A percentile compares a stretch with the other conserved stretches of the same genome.
Evolutionary conservation across 2,113 vertebrate genomes (phyloP).

Genomic region (Gallinago undulata): DNA sequence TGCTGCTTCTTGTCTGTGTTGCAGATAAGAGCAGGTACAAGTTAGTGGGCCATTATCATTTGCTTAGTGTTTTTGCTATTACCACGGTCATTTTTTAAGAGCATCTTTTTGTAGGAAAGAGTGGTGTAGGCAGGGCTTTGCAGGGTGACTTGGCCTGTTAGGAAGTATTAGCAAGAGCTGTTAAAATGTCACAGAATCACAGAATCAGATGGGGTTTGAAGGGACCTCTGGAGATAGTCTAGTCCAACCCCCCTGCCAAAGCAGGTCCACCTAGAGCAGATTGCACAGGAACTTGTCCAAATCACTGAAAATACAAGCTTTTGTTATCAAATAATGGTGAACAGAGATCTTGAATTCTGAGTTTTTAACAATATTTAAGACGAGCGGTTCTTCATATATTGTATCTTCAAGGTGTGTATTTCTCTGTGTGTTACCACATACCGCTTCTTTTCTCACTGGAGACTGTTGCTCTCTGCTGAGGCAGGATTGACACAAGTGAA

Average conservation of each 20-base stretch:
- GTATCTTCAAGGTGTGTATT: background rate
- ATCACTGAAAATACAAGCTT: background rate
- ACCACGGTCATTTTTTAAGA: background rate
- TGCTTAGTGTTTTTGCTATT: background rate
- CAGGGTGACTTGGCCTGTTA: background rate
- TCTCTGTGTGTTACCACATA: background rate
- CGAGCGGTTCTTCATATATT: background rate
- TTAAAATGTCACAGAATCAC: background rate
- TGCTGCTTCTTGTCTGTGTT: background rate
- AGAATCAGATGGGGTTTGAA: no score
- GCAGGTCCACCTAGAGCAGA: no score
- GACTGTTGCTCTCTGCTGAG: background rate
- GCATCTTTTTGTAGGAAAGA: background rate
- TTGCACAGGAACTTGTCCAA: no score
- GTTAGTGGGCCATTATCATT: background rate
- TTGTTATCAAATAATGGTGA: background rate
- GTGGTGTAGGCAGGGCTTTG: background rate
- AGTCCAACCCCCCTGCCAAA: no score
- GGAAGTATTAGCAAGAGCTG: background rate
- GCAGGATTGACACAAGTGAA: background rate
- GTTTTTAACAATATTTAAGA: background rate
- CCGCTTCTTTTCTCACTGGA: background rate
- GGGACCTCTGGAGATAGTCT: no score
- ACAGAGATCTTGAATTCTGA: background rate
- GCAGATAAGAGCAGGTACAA: background rate